phyloP scores from a whole-genome alignment of 2,113 vertebrate genomes.

The Regulus satrapa region DNA sequence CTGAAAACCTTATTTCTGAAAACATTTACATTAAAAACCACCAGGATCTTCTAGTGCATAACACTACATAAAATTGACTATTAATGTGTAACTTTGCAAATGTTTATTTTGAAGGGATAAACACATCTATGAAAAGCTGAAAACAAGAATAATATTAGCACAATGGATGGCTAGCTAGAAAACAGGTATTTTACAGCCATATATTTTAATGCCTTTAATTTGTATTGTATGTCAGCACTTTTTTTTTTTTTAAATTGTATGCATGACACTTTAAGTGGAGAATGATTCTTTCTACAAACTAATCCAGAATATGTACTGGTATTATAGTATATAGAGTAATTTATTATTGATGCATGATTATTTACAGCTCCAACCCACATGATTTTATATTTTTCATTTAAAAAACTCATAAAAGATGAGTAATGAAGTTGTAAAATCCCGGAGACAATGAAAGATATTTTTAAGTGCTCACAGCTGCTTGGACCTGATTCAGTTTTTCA shows the following conservation, averaged over 20 bases:
- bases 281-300: not conserved
- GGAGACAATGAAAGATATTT: not conserved
- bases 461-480: not conserved
- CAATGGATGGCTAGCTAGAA: not conserved
- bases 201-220: not conserved
- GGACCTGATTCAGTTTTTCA: not conserved
- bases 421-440: not conserved
- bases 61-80: not conserved
- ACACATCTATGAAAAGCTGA: not conserved
- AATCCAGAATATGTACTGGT: not conserved
- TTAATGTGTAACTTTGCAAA: not conserved
- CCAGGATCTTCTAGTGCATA: not conserved
- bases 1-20: not conserved
- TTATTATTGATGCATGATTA: not conserved
- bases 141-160: not conserved
- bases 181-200: not conserved
- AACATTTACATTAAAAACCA: not conserved
- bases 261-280: not conserved
- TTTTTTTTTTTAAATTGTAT: not conserved
- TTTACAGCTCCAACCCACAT: not conserved
- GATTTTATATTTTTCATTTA: not conserved
- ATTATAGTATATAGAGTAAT: not conserved
- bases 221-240: not conserved
- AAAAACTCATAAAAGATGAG: not conserved
- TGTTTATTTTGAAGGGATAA: not conserved